A percentile compares a stretch with the other conserved stretches of the same genome.
Conservation (phyloP, 2,888 invertebrate genomes). For the Pseudococcus longispinus region DNA sequence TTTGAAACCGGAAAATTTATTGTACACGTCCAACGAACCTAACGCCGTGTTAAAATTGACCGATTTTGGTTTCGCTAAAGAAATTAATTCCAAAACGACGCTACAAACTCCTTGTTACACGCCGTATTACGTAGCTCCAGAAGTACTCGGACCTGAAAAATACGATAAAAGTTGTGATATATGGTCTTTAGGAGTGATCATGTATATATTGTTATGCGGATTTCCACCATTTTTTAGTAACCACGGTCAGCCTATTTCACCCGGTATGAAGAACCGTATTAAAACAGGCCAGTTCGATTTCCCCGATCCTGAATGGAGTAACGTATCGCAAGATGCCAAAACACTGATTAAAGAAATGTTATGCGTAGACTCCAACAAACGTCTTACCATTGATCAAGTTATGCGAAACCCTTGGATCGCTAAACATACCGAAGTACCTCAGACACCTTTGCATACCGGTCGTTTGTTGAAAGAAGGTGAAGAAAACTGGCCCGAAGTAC, state of each 20-base stretch:
- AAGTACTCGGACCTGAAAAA: constrained; percentile 95
- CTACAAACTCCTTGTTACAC: constrained; percentile 98
- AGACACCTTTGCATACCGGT: constrained; percentile 92
- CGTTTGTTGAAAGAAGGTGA: constrained; percentile 88
- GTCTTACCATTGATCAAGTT: constrained; percentile 90
- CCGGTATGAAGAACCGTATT: constrained; percentile 98
- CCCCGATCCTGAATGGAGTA: constrained; percentile 93
- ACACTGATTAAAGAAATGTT: constrained; percentile 94
- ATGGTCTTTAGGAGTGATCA: constrained; percentile 98
- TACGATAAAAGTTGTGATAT: constrained; percentile 99
- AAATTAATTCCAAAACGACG: constrained; percentile 79
- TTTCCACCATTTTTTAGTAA: constrained; percentile 99
- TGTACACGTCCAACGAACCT: constrained; percentile 77
- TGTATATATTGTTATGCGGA: constrained; percentile 98
- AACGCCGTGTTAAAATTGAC: constrained; percentile 92
- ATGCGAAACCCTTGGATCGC: constrained; percentile 87
- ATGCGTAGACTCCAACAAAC: constrained; percentile 89
- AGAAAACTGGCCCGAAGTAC: constrained; percentile 95
- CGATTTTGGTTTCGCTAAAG: constrained; percentile 99
- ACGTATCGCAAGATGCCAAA: constrained; percentile 93
- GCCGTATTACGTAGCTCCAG: constrained; percentile 92
- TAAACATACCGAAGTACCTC: constrained; percentile 86
- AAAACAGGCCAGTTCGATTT: constrained; percentile 97
- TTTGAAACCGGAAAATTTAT: constrained; percentile 95
- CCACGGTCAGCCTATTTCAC: constrained; percentile 96